Evolutionary conservation across 1,140 invertebrate species (phyloP).

Genomic region (Eufriesea mexicana): DNA sequence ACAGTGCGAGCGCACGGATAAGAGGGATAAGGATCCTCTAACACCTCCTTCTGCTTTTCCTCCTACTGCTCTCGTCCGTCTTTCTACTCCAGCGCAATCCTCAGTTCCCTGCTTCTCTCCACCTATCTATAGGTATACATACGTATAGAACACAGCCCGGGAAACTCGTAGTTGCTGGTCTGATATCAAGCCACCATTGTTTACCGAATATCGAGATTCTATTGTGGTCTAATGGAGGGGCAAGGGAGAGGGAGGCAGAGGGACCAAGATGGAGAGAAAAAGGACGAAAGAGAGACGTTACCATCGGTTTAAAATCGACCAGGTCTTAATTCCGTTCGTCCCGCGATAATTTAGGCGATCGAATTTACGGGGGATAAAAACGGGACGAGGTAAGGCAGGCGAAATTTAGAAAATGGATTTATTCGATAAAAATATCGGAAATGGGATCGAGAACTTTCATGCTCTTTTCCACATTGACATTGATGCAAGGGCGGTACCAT

Average conservation of each 20-base stretch:
- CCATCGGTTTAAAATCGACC: conserved; percentile 24
- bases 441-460: neutral
- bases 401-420: neutral
- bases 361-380: neutral
- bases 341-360: neutral
- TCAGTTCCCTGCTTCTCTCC: neutral
- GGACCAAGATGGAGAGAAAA: too few relatives aligned
- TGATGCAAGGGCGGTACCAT: neutral
- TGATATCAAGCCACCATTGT: conserved; percentile 54
- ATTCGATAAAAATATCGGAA: too few relatives aligned
- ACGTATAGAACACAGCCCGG: conserved; percentile 15
- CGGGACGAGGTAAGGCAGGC: neutral
- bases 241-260: neutral
- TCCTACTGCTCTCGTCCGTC: conserved; percentile 41
- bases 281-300: neutral
- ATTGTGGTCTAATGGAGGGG: conserved; percentile 34
- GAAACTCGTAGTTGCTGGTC: conserved; percentile 47
- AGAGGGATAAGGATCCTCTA: conserved; percentile 73
- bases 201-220: conserved; percentile 66
- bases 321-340: neutral
- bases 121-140: neutral
- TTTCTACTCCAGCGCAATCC: conserved; percentile 32
- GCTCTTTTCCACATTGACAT: neutral
- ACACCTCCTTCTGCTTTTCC: conserved; percentile 59
- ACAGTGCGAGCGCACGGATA: conserved; percentile 69